A percentile compares a stretch with the other conserved stretches of the same genome.
These are phyloP conservation scores for Drosophila paucipuncta DNA, from an alignment of 2,888 invertebrate genomes.

Conservation along the genomic window DNA sequence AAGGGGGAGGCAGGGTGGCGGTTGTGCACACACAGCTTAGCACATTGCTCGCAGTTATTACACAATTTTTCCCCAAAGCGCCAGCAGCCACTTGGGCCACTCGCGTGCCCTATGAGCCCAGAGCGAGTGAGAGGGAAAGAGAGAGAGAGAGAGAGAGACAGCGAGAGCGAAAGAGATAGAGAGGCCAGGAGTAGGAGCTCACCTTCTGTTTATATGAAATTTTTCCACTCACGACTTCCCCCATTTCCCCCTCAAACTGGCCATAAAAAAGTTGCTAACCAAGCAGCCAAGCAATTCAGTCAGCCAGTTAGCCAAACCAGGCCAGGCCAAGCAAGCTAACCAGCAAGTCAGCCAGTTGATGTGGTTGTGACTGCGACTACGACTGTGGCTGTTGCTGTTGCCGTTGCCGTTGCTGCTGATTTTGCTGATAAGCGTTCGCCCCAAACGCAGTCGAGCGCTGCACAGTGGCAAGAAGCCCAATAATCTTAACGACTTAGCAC, in stretches of 20 bases:
- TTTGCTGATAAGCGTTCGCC: slow-evolving; percentile 77
- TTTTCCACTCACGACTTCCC: slow-evolving; percentile 74
- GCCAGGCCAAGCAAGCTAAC: slow-evolving; percentile 36
- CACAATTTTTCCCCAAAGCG: slow-evolving; percentile 78
- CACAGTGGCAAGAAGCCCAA: slow-evolving; percentile 57
- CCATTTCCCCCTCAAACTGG: neutral
- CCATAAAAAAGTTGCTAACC: slow-evolving; percentile 67
- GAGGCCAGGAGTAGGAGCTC: slow-evolving; percentile 18
- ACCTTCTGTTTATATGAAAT: slow-evolving; percentile 74
- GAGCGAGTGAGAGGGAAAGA: slow-evolving; percentile 18
- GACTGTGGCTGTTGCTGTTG: slow-evolving; percentile 20
- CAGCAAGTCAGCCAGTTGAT: slow-evolving; percentile 42
- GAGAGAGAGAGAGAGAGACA: slow-evolving; percentile 10
- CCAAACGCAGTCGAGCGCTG: slow-evolving; percentile 57
- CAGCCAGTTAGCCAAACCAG: slow-evolving; percentile 61
- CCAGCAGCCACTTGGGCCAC: slow-evolving; percentile 65
- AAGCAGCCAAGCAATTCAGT: slow-evolving; percentile 60
- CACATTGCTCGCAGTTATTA: slow-evolving; percentile 78
- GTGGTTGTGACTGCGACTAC: slow-evolving; percentile 11
- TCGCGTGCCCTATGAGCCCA: slow-evolving; percentile 46
- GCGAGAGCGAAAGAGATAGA: neutral
- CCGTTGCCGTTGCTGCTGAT: slow-evolving; percentile 64
- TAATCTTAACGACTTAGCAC: slow-evolving; percentile 6
- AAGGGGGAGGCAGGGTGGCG: neutral
- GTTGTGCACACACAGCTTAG: slow-evolving; percentile 64